phyloP scores from a whole-genome alignment of 1,140 invertebrate genomes.

The Zophobas atratus region DNA sequence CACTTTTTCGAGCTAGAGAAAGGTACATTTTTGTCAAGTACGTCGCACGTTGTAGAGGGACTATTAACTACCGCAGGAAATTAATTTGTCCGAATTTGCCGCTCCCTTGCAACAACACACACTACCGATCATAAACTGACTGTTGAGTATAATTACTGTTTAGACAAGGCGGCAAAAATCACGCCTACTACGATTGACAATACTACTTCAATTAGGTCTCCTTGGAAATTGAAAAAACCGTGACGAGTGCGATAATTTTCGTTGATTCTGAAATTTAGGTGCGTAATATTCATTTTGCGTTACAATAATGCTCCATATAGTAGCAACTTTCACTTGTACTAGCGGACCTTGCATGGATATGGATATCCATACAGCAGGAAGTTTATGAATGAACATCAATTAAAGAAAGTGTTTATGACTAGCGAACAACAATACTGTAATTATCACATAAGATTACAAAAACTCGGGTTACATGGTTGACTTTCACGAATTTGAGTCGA shows the following conservation, averaged over 20 bases:
- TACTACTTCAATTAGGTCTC: neutral
- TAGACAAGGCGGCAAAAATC: too few relatives aligned
- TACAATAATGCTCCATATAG: conserved; percentile 1
- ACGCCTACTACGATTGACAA: too few relatives aligned
- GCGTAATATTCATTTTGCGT: conserved; percentile 8
- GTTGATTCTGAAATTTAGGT: neutral
- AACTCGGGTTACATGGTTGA: neutral
- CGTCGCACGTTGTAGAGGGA: too few relatives aligned
- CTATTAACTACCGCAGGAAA: too few relatives aligned
- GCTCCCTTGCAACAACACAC: too few relatives aligned
- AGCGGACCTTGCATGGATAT: neutral
- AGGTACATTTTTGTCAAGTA: too few relatives aligned
- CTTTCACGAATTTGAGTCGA: neutral
- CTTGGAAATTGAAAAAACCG: neutral
- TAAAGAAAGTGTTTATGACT: neutral
- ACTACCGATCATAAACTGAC: too few relatives aligned
- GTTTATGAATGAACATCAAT: conserved; percentile 2
- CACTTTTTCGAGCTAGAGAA: too few relatives aligned
- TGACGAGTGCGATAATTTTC: neutral
- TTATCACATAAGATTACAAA: conserved; percentile 3
- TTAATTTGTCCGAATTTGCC: too few relatives aligned
- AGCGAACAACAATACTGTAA: neutral
- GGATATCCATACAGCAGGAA: neutral
- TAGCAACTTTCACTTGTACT: conserved; percentile 1
- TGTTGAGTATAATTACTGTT: too few relatives aligned